phyloP scores from a whole-genome alignment of 2,888 invertebrate species.

The Tenodera sinensis region DNA sequence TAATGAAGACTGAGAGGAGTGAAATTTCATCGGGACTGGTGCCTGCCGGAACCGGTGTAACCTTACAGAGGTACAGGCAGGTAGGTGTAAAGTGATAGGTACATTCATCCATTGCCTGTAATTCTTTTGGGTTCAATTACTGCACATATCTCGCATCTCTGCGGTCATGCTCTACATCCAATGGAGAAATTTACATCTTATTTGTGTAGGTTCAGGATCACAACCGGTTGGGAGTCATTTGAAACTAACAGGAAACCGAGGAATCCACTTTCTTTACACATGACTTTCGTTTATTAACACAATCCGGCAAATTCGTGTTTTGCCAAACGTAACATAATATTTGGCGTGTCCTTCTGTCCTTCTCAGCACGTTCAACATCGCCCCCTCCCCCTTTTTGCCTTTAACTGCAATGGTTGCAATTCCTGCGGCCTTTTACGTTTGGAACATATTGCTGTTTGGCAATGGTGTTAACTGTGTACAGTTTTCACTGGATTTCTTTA shows the following conservation, averaged over 20 bases:
- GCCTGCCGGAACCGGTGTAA: not conserved
- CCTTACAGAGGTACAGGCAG: not conserved
- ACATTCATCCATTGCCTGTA: not conserved
- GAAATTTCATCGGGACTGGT: not conserved
- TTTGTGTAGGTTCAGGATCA: not conserved
- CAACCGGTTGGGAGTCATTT: not conserved
- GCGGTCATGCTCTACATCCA: not conserved
- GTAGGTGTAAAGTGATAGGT: not conserved
- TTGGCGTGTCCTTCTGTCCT: too few species aligned
- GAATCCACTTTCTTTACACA: not conserved
- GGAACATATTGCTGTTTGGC: too few species aligned
- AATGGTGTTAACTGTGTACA: too few species aligned
- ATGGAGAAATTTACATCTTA: not conserved
- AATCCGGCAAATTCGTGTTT: not conserved
- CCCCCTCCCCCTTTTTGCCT: too few species aligned
- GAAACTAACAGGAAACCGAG: not conserved
- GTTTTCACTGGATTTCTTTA: too few species aligned
- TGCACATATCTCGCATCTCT: not conserved
- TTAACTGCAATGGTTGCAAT: too few species aligned
- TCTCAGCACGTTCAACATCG: too few species aligned
- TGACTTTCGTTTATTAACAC: not conserved
- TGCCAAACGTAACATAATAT: too few species aligned
- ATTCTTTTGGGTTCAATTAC: not conserved
- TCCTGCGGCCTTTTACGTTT: too few species aligned
- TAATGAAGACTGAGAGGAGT: not conserved